Conservation (phyloP, 2,113 vertebrate species). For the Pituophis catenifer region DNA sequence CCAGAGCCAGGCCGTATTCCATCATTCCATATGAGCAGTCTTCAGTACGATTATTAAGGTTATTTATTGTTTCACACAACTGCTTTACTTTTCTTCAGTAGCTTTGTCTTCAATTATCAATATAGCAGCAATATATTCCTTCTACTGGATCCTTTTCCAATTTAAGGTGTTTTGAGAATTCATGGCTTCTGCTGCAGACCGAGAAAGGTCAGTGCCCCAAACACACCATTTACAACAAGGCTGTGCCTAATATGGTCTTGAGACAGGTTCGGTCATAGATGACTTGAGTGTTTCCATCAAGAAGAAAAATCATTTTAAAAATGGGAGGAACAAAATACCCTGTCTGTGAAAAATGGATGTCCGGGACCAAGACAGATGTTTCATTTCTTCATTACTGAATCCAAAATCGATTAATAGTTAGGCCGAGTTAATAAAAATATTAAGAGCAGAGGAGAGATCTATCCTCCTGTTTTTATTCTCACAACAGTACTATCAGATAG, state of each 20-base stretch:
- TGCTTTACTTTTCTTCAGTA: background rate
- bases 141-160: background rate
- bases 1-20: background rate
- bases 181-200: background rate
- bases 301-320: background rate
- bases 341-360: background rate
- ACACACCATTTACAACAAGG: background rate
- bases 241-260: background rate
- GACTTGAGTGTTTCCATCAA: background rate
- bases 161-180: background rate
- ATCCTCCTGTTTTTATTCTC: background rate
- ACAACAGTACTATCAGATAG: background rate
- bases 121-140: background rate
- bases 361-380: background rate
- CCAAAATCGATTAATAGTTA: background rate
- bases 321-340: background rate
- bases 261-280: background rate
- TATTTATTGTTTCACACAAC: background rate
- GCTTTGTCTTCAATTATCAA: background rate
- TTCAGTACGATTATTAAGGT: background rate
- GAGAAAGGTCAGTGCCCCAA: background rate
- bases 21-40: background rate
- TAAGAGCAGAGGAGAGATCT: background rate
- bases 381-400: background rate
- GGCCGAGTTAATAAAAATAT: background rate